Evolutionary conservation across 2,888 invertebrate genomes (phyloP), one percentile per base, ranked within the genome.

Genomic region (Eulithis prunata): DNA sequence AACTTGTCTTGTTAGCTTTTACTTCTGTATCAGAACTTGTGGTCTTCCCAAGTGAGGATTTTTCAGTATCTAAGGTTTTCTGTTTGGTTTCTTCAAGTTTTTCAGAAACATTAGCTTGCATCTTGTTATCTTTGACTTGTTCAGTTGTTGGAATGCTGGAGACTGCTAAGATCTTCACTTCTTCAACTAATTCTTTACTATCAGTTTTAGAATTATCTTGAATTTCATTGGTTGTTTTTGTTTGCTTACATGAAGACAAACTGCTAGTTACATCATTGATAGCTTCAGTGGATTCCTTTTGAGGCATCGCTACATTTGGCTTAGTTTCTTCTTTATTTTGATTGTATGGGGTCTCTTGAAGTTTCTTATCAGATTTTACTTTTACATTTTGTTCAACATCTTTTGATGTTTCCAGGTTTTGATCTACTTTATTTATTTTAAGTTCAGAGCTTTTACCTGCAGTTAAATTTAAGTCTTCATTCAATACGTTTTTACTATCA

Each of bases 371-470:
- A 21, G 4, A n/a, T 47, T 49, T 63, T 0, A 41, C 21, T 13
- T 66, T 49, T 36, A 28, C 38, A 49, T 69, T 52, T 51, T 57
- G 51, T 52, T 64, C 54, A 28, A 57, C 21, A 28, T 47, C 56
- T 41, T 46, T 58, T 38, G 43, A 14, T 45, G 36, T 64, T 28
- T 38, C 63, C 11, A 45, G n/a, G 14, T 21, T 3, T 32, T 57
- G 38, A 11, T 60, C 38, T 43, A 36, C 36, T 54, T 11, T 43
- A 12, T 8, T 45, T 13, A n/a, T 47, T 47, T 59, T 56, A 47
- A 53, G 43, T 53, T 60, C 51, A 45, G 6, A 14, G 32, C 54
- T 32, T 56, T 43, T 46, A 53, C 21, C n/a, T 51, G 38, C 13
- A 14, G 3, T 28, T 55, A 13, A 28, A 49, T 55, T 63, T n/a